Evolutionary conservation across 1,140 invertebrate genomes (phyloP).

Genomic region (Spodoptera litura): DNA sequence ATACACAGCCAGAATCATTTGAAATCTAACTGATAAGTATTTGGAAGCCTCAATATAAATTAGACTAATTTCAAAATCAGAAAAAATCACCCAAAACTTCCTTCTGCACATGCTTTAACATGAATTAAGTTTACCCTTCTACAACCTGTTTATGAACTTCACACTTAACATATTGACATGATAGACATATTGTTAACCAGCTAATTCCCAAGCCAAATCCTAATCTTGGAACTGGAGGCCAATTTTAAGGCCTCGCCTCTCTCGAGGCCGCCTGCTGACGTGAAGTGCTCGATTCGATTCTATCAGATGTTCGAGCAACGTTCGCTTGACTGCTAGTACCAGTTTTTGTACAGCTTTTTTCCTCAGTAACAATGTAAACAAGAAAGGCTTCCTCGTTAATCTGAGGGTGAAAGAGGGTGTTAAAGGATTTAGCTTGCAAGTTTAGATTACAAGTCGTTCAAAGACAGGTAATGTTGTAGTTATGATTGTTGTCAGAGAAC

Average conservation of each 20-base stretch:
- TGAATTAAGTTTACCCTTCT: too few relatives aligned
- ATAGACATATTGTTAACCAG: not conserved
- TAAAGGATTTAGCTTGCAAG: conserved; percentile 5
- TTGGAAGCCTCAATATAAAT: too few relatives aligned
- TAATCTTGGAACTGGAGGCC: conserved; percentile 1
- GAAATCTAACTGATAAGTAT: not conserved
- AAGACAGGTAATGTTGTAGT: not conserved
- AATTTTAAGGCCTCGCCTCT: conserved; percentile 22
- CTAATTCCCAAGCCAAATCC: not conserved
- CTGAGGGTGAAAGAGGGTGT: conserved; percentile 1
- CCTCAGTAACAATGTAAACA: conserved; percentile 17
- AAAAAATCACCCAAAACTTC: too few relatives aligned
- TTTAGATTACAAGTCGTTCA: conserved; percentile 3
- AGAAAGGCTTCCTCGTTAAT: conserved; percentile 28
- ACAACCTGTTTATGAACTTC: too few relatives aligned
- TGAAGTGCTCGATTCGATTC: conserved; percentile 68
- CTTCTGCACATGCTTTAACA: too few relatives aligned
- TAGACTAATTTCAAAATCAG: too few relatives aligned
- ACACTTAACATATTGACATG: too few relatives aligned
- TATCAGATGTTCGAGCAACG: conserved; percentile 59
- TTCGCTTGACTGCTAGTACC: conserved; percentile 22
- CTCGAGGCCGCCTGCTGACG: conserved; percentile 54
- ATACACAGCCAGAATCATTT: not conserved
- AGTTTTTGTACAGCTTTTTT: conserved; percentile 28
- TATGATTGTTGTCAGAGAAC: too few relatives aligned